Evolutionary conservation across 1,140 invertebrate species (phyloP).

Genomic region (Drosophila orosa): DNA sequence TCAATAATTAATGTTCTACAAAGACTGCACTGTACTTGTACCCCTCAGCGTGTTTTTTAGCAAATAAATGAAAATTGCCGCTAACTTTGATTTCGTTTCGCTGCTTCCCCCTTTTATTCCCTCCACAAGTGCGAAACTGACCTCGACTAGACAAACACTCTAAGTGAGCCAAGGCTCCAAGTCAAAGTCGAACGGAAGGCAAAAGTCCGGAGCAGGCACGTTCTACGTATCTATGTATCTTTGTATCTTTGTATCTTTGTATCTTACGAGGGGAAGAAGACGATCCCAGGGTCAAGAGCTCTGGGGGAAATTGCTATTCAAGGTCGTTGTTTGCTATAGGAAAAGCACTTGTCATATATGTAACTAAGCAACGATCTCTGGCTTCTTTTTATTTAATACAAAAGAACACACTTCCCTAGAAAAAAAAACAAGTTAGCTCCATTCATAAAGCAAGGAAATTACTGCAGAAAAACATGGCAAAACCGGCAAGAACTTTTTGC

Average conservation of each 20-base stretch:
- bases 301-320: slow-evolving; percentile 50
- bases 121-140: slow-evolving; percentile 17
- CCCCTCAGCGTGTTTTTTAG: slow-evolving; percentile 41
- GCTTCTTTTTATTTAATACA: neutral
- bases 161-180: slow-evolving; percentile 50
- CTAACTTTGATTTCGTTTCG: slow-evolving; percentile 41
- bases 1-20: neutral
- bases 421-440: too few relatives aligned
- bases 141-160: slow-evolving; percentile 62
- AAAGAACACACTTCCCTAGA: neutral
- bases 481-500: slow-evolving; percentile 19
- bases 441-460: slow-evolving; percentile 22
- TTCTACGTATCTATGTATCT: slow-evolving; percentile 14
- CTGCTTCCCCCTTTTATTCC: slow-evolving; percentile 1
- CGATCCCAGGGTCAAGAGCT: slow-evolving; percentile 36
- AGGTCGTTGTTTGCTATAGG: slow-evolving; percentile 37
- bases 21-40: slow-evolving; percentile 7
- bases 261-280: neutral
- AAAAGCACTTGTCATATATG: neutral
- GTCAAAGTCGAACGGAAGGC: slow-evolving; percentile 46
- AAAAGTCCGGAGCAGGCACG: slow-evolving; percentile 36
- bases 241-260: neutral
- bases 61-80: slow-evolving; percentile 70
- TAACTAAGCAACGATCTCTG: slow-evolving; percentile 13
- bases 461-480: slow-evolving; percentile 15